Conservation (phyloP, 2,113 vertebrate genomes). For the Aldabrachelys gigantea region DNA sequence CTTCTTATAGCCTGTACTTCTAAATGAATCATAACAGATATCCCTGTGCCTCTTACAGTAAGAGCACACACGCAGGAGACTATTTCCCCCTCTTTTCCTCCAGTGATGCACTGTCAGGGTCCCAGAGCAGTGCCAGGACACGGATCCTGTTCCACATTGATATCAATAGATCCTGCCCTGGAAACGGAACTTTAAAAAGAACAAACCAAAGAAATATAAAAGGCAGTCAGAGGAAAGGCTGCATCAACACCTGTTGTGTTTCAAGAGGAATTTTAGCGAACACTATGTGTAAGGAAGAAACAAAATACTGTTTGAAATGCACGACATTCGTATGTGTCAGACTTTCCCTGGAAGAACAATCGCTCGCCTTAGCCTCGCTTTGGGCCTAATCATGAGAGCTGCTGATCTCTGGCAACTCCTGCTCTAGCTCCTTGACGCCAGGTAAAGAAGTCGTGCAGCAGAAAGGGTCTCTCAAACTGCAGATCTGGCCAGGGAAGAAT, state of each 20-base stretch:
- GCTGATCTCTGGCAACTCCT: background rate
- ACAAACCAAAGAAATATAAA: constrained; percentile 6
- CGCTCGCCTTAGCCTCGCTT: background rate
- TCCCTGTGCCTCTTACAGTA: background rate
- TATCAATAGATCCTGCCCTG: constrained; percentile 62
- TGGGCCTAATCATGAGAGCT: background rate
- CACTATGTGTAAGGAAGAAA: background rate
- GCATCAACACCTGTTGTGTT: background rate
- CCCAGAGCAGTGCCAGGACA: constrained; percentile 47
- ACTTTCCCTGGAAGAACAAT: background rate
- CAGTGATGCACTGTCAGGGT: constrained; percentile 10
- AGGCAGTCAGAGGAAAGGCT: constrained; percentile 6
- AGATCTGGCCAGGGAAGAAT: background rate
- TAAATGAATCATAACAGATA: constrained; percentile 43
- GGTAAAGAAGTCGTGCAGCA: background rate
- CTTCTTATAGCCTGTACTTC: background rate
- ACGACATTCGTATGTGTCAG: background rate
- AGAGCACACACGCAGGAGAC: constrained; percentile 31
- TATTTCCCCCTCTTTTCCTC: constrained; percentile 64
- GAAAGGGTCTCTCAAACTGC: constrained; percentile 38
- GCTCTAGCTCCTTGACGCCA: background rate
- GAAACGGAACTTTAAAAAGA: constrained; percentile 63
- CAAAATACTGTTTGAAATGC: background rate
- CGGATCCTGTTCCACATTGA: constrained; percentile 50
- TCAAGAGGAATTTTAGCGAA: background rate